These are phyloP conservation scores for Rhopalosiphum nymphaeae DNA, from an alignment of 2,888 invertebrate genomes.

Conservation along the genomic window DNA sequence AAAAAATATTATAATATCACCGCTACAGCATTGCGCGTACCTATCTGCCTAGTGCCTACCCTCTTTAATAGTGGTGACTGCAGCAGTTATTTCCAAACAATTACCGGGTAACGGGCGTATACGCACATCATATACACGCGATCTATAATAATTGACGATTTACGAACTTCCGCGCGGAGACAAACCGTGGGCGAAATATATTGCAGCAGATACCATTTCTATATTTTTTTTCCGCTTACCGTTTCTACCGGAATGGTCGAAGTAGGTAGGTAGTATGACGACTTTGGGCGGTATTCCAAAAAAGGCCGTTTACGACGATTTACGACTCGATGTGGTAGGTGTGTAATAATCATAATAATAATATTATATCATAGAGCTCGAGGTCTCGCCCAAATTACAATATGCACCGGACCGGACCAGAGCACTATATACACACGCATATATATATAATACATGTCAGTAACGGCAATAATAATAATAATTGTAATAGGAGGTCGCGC, in stretches of 20 bases:
- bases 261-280: neutral
- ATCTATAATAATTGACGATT: constrained; percentile 16
- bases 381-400: neutral
- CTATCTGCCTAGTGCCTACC: neutral
- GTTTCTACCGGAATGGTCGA: neutral
- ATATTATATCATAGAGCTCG: neutral
- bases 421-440: neutral
- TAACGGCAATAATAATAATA: neutral
- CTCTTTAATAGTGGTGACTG: neutral
- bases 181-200: neutral
- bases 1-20: neutral
- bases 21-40: neutral
- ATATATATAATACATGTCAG: neutral
- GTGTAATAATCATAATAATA: constrained; percentile 1
- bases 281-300: constrained; percentile 43
- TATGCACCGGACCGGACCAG: neutral
- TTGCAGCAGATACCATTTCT: neutral
- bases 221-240: neutral
- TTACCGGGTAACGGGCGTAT: neutral
- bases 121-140: neutral
- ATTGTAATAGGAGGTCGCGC: neutral
- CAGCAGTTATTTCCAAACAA: constrained; percentile 8
- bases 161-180: neutral
- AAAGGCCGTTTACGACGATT: constrained; percentile 27
- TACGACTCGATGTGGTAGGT: constrained; percentile 2